Evolutionary conservation across 92 coral and sea anemone genomes (phyloP).

Genomic region (Heliopora coerulea): DNA sequence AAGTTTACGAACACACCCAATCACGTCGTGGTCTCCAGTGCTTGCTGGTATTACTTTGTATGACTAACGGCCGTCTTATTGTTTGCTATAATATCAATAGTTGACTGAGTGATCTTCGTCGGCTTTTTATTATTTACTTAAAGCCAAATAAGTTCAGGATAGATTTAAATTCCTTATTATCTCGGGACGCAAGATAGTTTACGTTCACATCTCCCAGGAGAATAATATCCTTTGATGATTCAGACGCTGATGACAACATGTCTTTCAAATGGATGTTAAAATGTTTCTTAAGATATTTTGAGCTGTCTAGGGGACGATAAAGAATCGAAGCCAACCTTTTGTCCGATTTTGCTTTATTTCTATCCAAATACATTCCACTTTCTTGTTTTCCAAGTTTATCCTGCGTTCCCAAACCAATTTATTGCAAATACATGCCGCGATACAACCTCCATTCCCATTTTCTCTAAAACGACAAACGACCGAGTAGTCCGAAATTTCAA

Average conservation of each 20-base stretch:
- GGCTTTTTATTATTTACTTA: constrained; percentile 13
- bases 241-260: constrained; percentile 3
- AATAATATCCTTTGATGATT: constrained; percentile 20
- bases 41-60: constrained; percentile 6
- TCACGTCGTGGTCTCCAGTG: constrained; percentile 18
- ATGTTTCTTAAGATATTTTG: constrained; percentile 8
- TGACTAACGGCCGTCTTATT: background rate
- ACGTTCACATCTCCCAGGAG: constrained; percentile 40
- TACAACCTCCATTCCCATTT: constrained; percentile 30
- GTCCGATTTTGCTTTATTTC: constrained; percentile 9
- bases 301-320: constrained; percentile 39
- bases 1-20: constrained; percentile 31
- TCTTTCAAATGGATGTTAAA: constrained; percentile 6
- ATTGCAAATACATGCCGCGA: constrained; percentile 16
- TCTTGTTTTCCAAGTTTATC: constrained; percentile 6
- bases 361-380: constrained; percentile 35
- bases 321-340: constrained; percentile 8
- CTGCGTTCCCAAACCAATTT: constrained; percentile 11
- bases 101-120: constrained; percentile 16
- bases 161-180: constrained; percentile 3
- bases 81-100: constrained; percentile 12
- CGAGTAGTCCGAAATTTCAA: background rate
- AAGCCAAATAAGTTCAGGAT: background rate
- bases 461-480: background rate
- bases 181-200: background rate